These are phyloP conservation scores for Branchinecta lindahli DNA, from an alignment of 1,140 invertebrate species.

Conservation along the genomic window DNA sequence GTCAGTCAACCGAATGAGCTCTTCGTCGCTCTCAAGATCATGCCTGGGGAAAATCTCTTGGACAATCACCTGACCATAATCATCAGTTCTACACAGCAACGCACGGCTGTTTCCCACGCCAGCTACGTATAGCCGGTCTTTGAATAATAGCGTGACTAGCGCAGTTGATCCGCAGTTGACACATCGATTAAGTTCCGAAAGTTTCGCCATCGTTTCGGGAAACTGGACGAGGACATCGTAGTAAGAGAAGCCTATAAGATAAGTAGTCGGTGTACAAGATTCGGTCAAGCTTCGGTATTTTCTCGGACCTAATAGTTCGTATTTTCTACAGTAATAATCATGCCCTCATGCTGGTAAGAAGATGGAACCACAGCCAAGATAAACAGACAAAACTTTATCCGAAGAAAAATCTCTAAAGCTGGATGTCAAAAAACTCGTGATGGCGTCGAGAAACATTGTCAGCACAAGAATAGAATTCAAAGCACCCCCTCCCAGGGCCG, in stretches of 20 bases:
- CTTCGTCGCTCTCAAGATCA: conserved; percentile 65
- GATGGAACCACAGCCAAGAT: too few species aligned
- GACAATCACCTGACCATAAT: conserved; percentile 59
- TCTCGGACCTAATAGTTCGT: too few species aligned
- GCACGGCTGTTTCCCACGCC: conserved; percentile 43
- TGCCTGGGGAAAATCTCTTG: conserved; percentile 67
- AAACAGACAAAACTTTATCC: too few species aligned
- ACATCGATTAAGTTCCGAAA: neutral
- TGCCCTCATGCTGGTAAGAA: too few species aligned
- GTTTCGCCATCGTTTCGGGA: neutral
- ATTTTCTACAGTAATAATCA: too few species aligned
- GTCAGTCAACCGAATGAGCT: conserved; percentile 51
- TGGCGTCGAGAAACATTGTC: too few species aligned
- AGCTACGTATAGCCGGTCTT: conserved; percentile 35
- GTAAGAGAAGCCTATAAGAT: neutral
- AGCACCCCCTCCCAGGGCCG: too few species aligned
- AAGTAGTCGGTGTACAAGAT: too few species aligned
- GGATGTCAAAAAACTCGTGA: too few species aligned
- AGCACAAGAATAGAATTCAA: too few species aligned
- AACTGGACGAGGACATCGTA: conserved; percentile 8
- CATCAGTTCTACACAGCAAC: conserved; percentile 61
- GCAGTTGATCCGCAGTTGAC: conserved; percentile 46
- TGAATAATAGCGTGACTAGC: conserved; percentile 47
- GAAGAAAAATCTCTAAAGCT: too few species aligned
- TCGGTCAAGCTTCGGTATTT: too few species aligned